Base-by-base conservation (phyloP, 2,888 invertebrate species). In the Cyclophora punctaria region DNA sequence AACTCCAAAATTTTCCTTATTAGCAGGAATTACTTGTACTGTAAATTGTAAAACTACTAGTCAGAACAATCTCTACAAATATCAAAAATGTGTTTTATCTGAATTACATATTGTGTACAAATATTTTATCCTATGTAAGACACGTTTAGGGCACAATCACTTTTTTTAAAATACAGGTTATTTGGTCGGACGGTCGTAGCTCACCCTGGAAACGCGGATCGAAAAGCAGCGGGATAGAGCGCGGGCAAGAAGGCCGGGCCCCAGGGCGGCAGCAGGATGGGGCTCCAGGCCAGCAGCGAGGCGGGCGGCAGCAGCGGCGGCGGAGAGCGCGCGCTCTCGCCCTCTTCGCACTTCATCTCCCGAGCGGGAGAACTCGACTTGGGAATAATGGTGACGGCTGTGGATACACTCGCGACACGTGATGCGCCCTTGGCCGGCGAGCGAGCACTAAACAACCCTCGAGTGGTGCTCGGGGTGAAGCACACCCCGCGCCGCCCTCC, bases 121-220 rank as follows among this genome's bases (percentile, higher is more conserved):
- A 20, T 20, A 20, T 20, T 20, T 20, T 20, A 20, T 20, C 20
- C 20, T 20, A 20, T 20, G 1, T 20, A 20, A 20, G 20, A 20
- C 20, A 20, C 20, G 20, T 20, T 20, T 20, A 20, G 20, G 20
- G 20, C 20, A 20, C 57, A 57, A 47, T 52, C 54, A 41, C 40
- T 48, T 47, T 49, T 60, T 62, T 57, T 56, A 40, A 44, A 7
- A 50, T 48, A 48, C 41, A 45, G 34, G 51, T 53, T 52, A 55
- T 46, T 57, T 55, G 59, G 62, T 56, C 50, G 49, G 46, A 46
- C 55, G 58, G 52, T 5, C 3, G 59, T 63, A 57, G 89, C 92
- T 91, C 90, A 94, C 94, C 94, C 92, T 48, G 94, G 94, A 66
- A 94, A 88, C 57, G 93, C 93, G 51, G 92, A 93, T 46, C 93